Evolutionary conservation across 2,797 vertebrate species (phyloP).

Genomic region (Erethizon dorsatum): DNA sequence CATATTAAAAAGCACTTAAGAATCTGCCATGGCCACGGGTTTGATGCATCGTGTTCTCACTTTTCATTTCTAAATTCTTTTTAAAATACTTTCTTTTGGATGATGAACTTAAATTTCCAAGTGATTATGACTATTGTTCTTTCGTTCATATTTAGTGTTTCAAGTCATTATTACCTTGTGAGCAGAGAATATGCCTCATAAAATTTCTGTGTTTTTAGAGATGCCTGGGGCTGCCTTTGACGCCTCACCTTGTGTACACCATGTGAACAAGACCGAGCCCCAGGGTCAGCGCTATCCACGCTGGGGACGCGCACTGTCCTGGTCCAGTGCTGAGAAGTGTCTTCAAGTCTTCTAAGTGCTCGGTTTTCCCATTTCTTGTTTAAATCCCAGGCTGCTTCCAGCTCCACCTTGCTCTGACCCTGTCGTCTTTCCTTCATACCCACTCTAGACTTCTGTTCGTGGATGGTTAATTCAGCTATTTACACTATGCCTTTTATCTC

Average conservation of each 20-base stretch:
- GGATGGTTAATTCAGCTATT: not conserved
- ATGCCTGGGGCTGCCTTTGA: not conserved
- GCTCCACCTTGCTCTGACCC: not conserved
- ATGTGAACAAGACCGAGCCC: accelerated
- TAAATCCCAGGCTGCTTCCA: not conserved
- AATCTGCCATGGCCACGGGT: not conserved
- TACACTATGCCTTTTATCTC: not conserved
- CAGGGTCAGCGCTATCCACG: no score
- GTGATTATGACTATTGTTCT: not conserved
- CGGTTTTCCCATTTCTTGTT: not conserved
- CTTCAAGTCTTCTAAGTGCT: not conserved
- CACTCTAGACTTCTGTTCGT: not conserved
- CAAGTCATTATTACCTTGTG: not conserved
- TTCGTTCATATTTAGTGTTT: not conserved
- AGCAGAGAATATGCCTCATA: not conserved
- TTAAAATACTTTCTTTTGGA: not conserved
- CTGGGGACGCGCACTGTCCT: accelerated
- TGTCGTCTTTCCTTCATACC: not conserved
- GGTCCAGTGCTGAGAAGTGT: not conserved
- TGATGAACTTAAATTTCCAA: not conserved
- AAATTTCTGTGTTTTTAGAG: not conserved
- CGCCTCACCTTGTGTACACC: accelerated
- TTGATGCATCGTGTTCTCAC: not conserved
- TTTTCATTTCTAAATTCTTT: constrained; percentile 1
- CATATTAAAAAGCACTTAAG: constrained; percentile 8